phyloP scores from a whole-genome alignment of 2,113 vertebrate genomes.

The Perccottus glenii region DNA sequence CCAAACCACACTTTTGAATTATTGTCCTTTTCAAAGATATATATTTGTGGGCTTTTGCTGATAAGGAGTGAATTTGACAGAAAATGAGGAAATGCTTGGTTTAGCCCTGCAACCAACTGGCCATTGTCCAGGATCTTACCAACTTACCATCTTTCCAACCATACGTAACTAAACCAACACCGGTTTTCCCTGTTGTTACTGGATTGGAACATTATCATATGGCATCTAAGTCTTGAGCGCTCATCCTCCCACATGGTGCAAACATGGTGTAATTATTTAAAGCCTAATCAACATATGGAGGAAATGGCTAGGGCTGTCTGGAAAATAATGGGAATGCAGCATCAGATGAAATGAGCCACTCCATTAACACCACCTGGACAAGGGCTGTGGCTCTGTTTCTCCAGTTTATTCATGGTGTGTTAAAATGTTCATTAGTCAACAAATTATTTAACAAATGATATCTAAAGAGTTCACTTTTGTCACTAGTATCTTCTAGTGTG shows the following conservation, averaged over 20 bases:
- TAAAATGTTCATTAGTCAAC: too few relatives aligned
- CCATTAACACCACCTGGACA: background rate
- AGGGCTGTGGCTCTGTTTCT: too few relatives aligned
- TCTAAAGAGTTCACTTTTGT: too few relatives aligned
- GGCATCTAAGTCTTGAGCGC: background rate
- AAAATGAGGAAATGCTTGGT: too few relatives aligned
- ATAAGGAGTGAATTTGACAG: too few relatives aligned
- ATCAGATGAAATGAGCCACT: background rate
- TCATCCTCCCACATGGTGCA: slow-evolving; percentile 8
- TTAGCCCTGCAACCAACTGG: too few relatives aligned
- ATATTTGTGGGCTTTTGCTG: too few relatives aligned
- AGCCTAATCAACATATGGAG: slow-evolving; percentile 16
- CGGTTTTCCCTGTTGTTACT: slow-evolving; percentile 4
- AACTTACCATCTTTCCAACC: background rate
- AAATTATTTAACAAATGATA: too few relatives aligned
- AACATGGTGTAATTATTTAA: slow-evolving; percentile 12
- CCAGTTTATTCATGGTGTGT: too few relatives aligned
- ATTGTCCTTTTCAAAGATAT: too few relatives aligned
- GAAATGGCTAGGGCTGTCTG: background rate
- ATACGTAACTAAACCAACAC: slow-evolving; percentile 8
- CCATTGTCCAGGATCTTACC: too few relatives aligned
- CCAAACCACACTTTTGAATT: background rate
- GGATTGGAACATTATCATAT: slow-evolving; percentile 7
- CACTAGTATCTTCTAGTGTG: too few relatives aligned
- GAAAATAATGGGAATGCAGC: background rate